Conservation (phyloP, 2,797 vertebrate genomes). For the Dryobates pubescens region DNA sequence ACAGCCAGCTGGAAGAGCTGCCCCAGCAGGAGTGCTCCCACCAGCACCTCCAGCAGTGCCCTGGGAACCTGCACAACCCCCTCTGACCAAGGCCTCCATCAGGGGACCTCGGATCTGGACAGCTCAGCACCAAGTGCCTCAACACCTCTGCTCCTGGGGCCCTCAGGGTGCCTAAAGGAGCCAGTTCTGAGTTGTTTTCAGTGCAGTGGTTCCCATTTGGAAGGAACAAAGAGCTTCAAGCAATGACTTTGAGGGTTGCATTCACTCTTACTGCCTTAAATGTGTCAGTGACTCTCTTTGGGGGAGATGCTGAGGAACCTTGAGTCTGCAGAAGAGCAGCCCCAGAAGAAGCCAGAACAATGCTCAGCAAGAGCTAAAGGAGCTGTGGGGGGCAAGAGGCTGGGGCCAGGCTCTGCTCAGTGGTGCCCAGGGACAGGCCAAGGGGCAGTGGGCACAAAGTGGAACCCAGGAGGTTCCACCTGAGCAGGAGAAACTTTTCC, state of each 20-base stretch:
- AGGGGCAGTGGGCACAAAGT: no score
- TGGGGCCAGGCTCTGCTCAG: no score
- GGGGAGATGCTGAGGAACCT: no score
- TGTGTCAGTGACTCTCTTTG: no score
- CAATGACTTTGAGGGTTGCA: accelerated
- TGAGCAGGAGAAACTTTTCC: no score
- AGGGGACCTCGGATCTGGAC: neutral
- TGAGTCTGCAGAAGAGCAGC: no score
- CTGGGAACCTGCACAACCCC: neutral
- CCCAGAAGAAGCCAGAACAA: no score
- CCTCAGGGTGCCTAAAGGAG: neutral
- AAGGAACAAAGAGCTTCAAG: neutral
- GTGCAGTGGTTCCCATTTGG: neutral
- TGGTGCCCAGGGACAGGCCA: no score
- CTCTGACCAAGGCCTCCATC: neutral
- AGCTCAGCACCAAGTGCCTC: neutral
- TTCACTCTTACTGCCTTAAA: neutral
- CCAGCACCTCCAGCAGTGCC: neutral
- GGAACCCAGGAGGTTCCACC: no score
- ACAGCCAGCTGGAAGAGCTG: neutral
- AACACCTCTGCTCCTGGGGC: neutral
- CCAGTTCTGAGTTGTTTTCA: neutral
- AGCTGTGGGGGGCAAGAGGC: no score
- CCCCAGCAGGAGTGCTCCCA: accelerated
- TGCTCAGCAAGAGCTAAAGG: no score